A percentile compares a stretch with the other conserved stretches of the same genome.
Conservation (phyloP, 2,888 invertebrate genomes). For the Terebella lapidaria region DNA sequence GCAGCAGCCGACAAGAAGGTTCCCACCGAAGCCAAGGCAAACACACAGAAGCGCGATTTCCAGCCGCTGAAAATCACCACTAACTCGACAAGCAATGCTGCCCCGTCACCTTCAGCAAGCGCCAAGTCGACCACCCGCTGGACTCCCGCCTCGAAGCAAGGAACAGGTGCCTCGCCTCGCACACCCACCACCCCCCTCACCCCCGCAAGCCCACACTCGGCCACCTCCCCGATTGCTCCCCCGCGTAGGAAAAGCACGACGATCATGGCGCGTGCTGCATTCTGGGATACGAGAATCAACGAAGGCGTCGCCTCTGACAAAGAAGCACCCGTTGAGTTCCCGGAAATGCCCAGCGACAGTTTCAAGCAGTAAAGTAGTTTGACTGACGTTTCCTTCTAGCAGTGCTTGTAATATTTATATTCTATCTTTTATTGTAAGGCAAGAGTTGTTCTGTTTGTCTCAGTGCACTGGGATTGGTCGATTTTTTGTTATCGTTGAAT, state of each 20-base stretch:
- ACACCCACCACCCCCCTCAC: not conserved
- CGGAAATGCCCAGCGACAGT: constrained; percentile 7
- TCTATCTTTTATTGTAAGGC: too few relatives aligned
- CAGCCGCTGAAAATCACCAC: too few relatives aligned
- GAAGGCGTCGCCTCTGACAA: constrained; percentile 7
- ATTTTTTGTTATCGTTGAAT: too few relatives aligned
- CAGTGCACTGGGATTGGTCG: too few relatives aligned
- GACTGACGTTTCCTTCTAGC: too few relatives aligned
- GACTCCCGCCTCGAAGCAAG: not conserved
- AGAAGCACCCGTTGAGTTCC: not conserved
- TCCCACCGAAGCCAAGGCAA: not conserved
- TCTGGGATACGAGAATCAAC: constrained; percentile 15
- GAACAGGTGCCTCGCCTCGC: not conserved
- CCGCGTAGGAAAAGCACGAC: constrained; percentile 4
- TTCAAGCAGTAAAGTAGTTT: constrained; percentile 16
- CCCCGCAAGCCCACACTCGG: not conserved
- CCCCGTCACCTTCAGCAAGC: not conserved
- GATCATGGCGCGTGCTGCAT: constrained; percentile 18
- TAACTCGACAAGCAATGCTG: too few relatives aligned
- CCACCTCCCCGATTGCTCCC: not conserved
- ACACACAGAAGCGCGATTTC: too few relatives aligned
- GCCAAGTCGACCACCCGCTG: not conserved
- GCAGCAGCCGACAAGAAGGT: not conserved
- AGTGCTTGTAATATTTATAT: too few relatives aligned
- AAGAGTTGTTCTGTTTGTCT: too few relatives aligned